phyloP scores from a whole-genome alignment of 2,888 invertebrate genomes.

The Heliconius erato region DNA sequence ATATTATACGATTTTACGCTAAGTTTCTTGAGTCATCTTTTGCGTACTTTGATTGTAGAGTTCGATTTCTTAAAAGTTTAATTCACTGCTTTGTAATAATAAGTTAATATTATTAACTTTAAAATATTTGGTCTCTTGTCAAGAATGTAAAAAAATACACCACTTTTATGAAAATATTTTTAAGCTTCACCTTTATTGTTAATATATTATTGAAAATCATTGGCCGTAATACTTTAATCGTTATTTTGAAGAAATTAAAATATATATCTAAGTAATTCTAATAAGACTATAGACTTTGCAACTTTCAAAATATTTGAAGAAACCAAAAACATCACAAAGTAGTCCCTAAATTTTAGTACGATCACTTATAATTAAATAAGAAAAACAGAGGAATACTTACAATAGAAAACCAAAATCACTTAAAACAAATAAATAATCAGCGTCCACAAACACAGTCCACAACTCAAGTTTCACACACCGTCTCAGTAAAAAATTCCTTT shows the following conservation, averaged over 20 bases:
- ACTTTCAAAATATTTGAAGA: neutral
- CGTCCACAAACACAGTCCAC: constrained; percentile 25
- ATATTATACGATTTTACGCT: neutral
- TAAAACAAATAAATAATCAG: constrained; percentile 8
- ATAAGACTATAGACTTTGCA: neutral
- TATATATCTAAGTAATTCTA: neutral
- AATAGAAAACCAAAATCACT: neutral
- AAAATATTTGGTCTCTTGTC: neutral
- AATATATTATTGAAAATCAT: neutral
- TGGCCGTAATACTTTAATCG: neutral
- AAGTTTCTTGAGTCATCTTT: neutral
- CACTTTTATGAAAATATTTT: neutral
- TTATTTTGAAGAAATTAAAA: neutral
- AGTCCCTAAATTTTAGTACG: neutral
- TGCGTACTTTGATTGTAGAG: neutral
- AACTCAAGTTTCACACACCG: constrained; percentile 25
- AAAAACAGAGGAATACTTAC: constrained; percentile 16
- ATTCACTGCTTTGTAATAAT: neutral
- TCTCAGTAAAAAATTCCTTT: neutral
- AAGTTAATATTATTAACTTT: neutral
- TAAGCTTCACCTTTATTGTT: neutral
- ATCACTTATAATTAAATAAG: neutral
- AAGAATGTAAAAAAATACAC: neutral
- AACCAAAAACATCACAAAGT: neutral
- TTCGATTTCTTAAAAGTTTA: neutral